Evolutionary conservation across 2,797 vertebrate species (phyloP).

Genomic region (Carduelis carduelis): DNA sequence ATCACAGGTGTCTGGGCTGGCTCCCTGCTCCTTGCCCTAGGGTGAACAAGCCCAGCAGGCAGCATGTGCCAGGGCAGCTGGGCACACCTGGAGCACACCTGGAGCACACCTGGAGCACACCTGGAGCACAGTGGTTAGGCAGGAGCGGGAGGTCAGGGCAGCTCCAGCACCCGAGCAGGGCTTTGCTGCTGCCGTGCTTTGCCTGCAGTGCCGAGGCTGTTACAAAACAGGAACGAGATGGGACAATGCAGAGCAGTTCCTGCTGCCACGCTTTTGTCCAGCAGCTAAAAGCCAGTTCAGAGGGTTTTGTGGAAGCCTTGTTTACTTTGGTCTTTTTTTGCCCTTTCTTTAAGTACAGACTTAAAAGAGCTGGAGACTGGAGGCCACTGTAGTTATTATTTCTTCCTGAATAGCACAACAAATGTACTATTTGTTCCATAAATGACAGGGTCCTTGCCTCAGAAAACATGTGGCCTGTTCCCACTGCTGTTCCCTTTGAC

Average conservation of each 20-base stretch:
- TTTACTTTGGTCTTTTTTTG: constrained; percentile 27
- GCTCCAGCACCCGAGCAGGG: background rate
- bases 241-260: background rate
- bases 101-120: background rate
- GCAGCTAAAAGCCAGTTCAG: constrained; percentile 17
- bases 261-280: background rate
- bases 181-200: background rate
- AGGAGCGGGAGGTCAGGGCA: background rate
- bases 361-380: constrained; percentile 2
- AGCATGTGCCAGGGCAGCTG: accelerated
- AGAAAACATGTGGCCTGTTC: background rate
- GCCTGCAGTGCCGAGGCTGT: background rate
- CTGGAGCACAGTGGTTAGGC: background rate
- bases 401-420: background rate
- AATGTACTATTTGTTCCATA: constrained; percentile 2
- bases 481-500: background rate
- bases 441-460: constrained; percentile 2
- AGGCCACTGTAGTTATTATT: constrained; percentile 33
- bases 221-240: background rate
- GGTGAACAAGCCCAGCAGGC: background rate
- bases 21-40: background rate
- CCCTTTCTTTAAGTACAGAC: background rate
- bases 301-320: background rate
- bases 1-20: accelerated
- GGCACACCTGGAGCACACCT: background rate